These are phyloP conservation scores for Idris sp. DNA, from an alignment of 1,140 invertebrate genomes.

Conservation along the genomic window DNA sequence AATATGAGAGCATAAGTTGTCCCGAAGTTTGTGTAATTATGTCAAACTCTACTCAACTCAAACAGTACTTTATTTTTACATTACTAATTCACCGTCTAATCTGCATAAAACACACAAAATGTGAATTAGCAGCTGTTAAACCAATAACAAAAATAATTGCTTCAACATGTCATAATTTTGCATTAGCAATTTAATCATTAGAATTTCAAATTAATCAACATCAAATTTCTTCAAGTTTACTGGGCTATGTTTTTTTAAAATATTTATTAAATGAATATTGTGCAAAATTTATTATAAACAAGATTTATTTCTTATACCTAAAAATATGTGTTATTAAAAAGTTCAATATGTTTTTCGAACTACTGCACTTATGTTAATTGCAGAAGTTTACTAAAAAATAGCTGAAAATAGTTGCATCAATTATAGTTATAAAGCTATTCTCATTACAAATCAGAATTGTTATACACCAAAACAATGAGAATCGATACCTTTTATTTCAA, in stretches of 20 bases:
- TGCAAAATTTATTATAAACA: too few relatives aligned
- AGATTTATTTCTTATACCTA: too few relatives aligned
- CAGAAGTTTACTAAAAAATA: too few relatives aligned
- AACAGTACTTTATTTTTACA: conserved; percentile 37
- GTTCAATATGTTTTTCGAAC: too few relatives aligned
- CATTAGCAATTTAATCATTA: too few relatives aligned
- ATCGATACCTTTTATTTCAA: conserved; percentile 50
- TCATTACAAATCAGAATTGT: conserved; percentile 31
- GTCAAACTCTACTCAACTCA: conserved; percentile 31
- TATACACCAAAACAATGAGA: conserved; percentile 38
- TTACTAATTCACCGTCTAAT: conserved; percentile 26
- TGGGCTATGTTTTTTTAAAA: too few relatives aligned
- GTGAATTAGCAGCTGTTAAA: conserved; percentile 14
- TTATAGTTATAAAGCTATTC: too few relatives aligned
- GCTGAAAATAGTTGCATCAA: conserved; percentile 12
- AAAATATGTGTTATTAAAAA: too few relatives aligned
- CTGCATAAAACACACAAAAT: conserved; percentile 16
- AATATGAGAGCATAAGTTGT: conserved; percentile 34
- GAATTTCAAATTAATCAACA: too few relatives aligned
- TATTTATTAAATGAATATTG: too few relatives aligned
- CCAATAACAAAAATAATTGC: conserved; percentile 6
- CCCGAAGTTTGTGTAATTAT: conserved; percentile 37
- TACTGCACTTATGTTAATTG: too few relatives aligned
- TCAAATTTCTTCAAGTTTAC: too few relatives aligned
- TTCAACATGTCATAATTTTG: conserved; percentile 4